Conservation (phyloP, 2,113 vertebrate genomes). For the Dicerorhinus sumatrensis region DNA sequence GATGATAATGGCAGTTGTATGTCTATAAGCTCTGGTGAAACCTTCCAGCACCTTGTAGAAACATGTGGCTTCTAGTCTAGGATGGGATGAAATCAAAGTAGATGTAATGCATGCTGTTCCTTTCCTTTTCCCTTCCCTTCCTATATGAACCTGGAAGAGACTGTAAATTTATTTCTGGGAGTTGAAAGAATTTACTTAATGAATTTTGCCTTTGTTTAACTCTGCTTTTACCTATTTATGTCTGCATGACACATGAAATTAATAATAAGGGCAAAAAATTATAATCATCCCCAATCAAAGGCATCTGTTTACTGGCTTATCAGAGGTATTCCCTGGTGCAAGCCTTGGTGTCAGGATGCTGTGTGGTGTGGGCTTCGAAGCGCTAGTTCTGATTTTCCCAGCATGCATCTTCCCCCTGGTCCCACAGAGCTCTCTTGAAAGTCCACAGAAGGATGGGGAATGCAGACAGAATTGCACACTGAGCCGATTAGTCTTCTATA, state of each 20-base stretch:
- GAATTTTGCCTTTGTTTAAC: not conserved
- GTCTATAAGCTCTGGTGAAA: not conserved
- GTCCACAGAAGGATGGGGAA: not conserved
- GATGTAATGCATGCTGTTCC: not conserved
- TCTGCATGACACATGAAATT: not conserved
- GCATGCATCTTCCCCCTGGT: not conserved
- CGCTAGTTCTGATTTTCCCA: conserved; percentile 53
- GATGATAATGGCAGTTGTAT: conserved; percentile 59
- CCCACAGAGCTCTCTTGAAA: conserved; percentile 21
- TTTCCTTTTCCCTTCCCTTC: not conserved
- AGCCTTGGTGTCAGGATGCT: not conserved
- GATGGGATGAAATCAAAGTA: not conserved
- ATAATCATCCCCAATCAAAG: not conserved
- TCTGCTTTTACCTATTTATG: not conserved
- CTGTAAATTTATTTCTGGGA: not conserved
- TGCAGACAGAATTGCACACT: not conserved
- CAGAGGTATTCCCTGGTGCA: not conserved
- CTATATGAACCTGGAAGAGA: not conserved
- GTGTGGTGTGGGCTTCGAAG: conserved; percentile 20
- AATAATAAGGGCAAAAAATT: not conserved
- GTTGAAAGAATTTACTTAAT: not conserved
- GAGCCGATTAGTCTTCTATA: not conserved
- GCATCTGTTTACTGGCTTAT: not conserved
- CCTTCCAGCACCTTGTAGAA: not conserved
- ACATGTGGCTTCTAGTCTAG: not conserved